These are phyloP conservation scores for Crocodylus rhombifer DNA, from an alignment of 2,797 vertebrate species.

Conservation along the genomic window DNA sequence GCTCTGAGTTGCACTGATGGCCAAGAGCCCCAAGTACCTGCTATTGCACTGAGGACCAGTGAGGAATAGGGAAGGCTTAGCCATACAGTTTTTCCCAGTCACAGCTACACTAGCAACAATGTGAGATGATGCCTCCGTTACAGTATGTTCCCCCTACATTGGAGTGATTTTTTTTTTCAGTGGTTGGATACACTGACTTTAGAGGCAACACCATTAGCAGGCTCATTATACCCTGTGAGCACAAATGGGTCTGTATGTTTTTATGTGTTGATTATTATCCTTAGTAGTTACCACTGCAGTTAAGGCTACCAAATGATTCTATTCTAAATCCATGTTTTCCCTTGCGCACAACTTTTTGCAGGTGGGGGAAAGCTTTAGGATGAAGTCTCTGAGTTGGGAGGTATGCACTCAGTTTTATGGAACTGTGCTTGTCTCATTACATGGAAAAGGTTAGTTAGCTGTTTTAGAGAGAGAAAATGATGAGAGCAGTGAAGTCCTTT, in stretches of 20 bases:
- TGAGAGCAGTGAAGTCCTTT: neutral
- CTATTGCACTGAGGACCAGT: neutral
- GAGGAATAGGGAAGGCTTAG: neutral
- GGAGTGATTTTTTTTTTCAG: accelerated
- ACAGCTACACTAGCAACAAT: neutral
- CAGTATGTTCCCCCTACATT: accelerated
- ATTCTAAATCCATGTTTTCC: neutral
- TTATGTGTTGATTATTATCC: neutral
- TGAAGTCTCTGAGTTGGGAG: too few species aligned
- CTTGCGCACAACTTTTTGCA: accelerated
- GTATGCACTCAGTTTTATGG: accelerated
- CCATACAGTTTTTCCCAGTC: neutral
- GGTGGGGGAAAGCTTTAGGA: neutral
- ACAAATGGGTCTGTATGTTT: neutral
- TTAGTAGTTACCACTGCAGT: neutral
- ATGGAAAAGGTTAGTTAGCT: too few species aligned
- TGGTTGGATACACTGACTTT: neutral
- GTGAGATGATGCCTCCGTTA: neutral
- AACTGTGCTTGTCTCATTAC: too few species aligned
- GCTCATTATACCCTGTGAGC: neutral
- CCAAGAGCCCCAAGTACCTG: neutral
- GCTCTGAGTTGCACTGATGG: neutral
- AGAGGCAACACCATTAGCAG: neutral
- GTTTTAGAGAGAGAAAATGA: neutral
- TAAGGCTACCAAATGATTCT: neutral